A percentile compares a stretch with the other conserved stretches of the same genome.
phyloP scores from a whole-genome alignment of 1,140 invertebrate species.

The Lamellibrachia luymesi region DNA sequence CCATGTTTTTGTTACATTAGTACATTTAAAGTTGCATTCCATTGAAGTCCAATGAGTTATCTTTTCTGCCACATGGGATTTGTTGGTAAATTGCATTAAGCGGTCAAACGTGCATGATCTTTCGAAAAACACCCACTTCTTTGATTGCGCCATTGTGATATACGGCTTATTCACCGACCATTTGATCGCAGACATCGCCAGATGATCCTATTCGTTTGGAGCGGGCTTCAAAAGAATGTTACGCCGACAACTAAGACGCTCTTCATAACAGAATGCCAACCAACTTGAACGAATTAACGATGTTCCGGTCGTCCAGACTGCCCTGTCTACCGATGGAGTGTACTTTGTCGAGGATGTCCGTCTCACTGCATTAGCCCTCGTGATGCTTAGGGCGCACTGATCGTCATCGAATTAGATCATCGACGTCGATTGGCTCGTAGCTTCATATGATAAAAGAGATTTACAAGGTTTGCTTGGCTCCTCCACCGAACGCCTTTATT shows the following conservation, averaged over 20 bases:
- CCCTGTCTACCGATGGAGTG: background rate
- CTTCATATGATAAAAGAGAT: background rate
- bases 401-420: background rate
- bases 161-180: constrained; percentile 12
- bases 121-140: constrained; percentile 28
- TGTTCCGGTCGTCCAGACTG: background rate
- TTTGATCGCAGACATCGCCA: background rate
- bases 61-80: constrained; percentile 34
- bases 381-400: too few relatives aligned
- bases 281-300: background rate
- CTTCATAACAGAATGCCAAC: background rate
- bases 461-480: background rate
- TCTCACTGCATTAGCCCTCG: background rate
- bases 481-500: background rate
- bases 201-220: constrained; percentile 19
- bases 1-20: background rate
- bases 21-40: background rate
- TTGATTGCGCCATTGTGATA: constrained; percentile 25
- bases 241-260: background rate
- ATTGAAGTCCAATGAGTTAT: background rate
- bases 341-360: background rate
- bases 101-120: constrained; percentile 30
- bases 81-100: constrained; percentile 29
- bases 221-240: constrained; percentile 12
- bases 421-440: background rate